Percentiles rank a stretch among this genome's conserved stretches.
Evolutionary conservation across 2,888 invertebrate genomes (phyloP).

Genomic region (Ophraella communa): DNA sequence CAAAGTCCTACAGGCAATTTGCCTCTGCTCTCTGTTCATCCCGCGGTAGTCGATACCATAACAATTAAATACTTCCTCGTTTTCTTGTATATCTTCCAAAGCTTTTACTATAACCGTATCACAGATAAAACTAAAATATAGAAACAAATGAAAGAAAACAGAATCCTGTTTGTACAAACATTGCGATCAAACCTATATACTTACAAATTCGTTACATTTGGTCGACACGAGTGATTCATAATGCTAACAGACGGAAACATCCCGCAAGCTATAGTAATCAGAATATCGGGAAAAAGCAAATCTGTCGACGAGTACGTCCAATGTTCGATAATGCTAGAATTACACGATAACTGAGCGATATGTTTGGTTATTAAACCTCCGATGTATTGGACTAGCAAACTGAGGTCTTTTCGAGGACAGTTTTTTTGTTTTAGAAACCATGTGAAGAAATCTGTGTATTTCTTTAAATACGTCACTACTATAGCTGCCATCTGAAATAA

Average conservation of each 20-base stretch:
- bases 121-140: conserved; percentile 70
- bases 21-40: conserved; percentile 67
- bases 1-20: conserved; percentile 68
- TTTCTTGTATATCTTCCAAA: conserved; percentile 66
- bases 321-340: conserved; percentile 56
- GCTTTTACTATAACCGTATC: conserved; percentile 75
- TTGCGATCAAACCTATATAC: conserved; percentile 28
- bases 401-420: conserved; percentile 55
- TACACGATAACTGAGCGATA: conserved; percentile 74
- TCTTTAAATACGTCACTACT: conserved; percentile 69
- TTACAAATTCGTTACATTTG: conserved; percentile 78
- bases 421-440: conserved; percentile 57
- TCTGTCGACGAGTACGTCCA: conserved; percentile 51
- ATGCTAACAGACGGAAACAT: conserved; percentile 87
- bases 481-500: conserved; percentile 69
- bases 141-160: neutral
- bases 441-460: conserved; percentile 70
- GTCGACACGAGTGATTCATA: conserved; percentile 93
- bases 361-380: conserved; percentile 76
- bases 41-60: conserved; percentile 81
- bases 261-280: conserved; percentile 69
- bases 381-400: conserved; percentile 55
- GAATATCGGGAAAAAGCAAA: conserved; percentile 48
- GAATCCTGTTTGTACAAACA: neutral
- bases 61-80: conserved; percentile 82